Base-by-base conservation (phyloP, 92 coral and sea anemone species). In the Isaurus tuberculatus region DNA sequence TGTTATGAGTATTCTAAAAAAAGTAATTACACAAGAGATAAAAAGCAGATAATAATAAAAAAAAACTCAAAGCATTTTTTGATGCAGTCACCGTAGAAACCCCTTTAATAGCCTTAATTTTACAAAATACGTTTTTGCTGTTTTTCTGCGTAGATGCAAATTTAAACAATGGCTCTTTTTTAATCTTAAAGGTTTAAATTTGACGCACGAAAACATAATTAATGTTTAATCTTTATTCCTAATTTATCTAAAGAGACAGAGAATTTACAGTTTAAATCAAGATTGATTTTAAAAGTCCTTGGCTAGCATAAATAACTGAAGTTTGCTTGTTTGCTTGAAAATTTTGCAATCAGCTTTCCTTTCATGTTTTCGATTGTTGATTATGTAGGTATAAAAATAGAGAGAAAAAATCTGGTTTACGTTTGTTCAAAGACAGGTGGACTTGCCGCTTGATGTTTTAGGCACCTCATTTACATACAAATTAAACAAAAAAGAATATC, bases 381-480 rank as follows among this genome's bases (percentile, higher is more conserved):
- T 26, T 51, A 29, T 77, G 82, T 20, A 17, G 63, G 31, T 30
- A 57, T 34, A 77, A 22, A 23, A 4, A 15, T 49, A 30, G 17
- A 42, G 55, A 2, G 66, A 13, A 22, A 58, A 17, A 77, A 34
- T 55, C 26, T 33, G 36, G 5, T 10, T 57, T 32, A 17, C 51
- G 17, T 77, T 77, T 77, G 43, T 77, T 77, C 34, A 34, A 17
- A 13, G 70, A 22, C 82, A 77, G 82, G 82, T 77, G 82, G 26
- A 29, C 3, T 22, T 28, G 11, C 48, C 33, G 31, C 22, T 22
- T 9, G 6, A 44, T 57, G 34, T 77, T 63, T 77, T 33, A n/a
- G 82, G 8, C 53, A 8, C 32, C 69, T 57, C 82, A 77, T 77
- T 77, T 77, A 70, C 82, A 77, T 77, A 77, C 34, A 49, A 57